phyloP scores from a whole-genome alignment of 1,140 invertebrate genomes.

The Aplysia californica region DNA sequence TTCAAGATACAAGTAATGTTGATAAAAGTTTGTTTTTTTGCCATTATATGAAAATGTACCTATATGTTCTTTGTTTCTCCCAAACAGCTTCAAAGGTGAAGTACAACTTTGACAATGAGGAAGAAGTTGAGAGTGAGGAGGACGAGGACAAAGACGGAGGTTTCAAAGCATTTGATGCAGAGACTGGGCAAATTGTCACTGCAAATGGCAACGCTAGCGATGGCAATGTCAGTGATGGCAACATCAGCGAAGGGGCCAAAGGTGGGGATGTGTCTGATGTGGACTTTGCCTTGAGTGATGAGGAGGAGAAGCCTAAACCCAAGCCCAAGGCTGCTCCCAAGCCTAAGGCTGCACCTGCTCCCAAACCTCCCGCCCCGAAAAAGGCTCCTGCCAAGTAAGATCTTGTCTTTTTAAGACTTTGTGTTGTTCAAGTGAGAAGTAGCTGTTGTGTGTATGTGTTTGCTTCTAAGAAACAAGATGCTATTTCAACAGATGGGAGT shows the following conservation, averaged over 20 bases:
- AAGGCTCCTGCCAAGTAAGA: constrained; percentile 6
- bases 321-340: constrained; percentile 18
- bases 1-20: no score
- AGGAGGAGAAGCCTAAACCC: constrained; percentile 23
- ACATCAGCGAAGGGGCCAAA: not conserved
- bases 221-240: constrained; percentile 1
- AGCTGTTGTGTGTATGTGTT: no score
- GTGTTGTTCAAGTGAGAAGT: no score
- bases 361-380: constrained; percentile 6
- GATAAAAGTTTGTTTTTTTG: no score
- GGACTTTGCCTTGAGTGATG: not conserved
- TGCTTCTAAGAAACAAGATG: no score
- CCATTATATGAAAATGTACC: no score
- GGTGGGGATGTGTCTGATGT: constrained; percentile 11
- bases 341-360: constrained; percentile 8
- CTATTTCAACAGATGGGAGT: no score
- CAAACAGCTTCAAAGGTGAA: constrained; percentile 44
- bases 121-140: constrained; percentile 36
- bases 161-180: not conserved
- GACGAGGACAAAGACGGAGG: not conserved
- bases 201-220: constrained; percentile 1
- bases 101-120: constrained; percentile 43
- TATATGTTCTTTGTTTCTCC: no score
- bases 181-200: not conserved
- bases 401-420: no score